These are phyloP conservation scores for Aphyosemion australe DNA, from an alignment of 2,113 vertebrate genomes.

Conservation along the genomic window DNA sequence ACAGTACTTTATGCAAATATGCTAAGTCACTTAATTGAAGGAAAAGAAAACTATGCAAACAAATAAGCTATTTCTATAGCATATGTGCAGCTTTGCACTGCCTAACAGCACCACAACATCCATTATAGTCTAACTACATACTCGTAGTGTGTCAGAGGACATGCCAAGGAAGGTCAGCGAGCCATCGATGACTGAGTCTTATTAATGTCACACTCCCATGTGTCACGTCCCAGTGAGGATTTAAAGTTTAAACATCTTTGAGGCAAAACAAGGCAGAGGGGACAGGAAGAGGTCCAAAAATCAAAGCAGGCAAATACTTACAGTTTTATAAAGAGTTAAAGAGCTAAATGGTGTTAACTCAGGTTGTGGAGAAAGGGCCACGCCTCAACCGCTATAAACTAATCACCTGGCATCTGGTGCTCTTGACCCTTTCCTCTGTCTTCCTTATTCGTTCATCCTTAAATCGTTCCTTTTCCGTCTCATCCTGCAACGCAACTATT, in stretches of 20 bases:
- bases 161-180: conserved; percentile 70
- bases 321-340: conserved; percentile 41
- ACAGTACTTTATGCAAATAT: conserved; percentile 68
- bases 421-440: background rate
- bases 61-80: conserved; percentile 72
- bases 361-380: background rate
- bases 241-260: conserved; percentile 65
- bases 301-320: conserved; percentile 69
- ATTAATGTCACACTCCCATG: conserved; percentile 59
- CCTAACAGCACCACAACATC: conserved; percentile 77
- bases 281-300: conserved; percentile 50
- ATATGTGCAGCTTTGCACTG: conserved; percentile 71
- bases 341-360: conserved; percentile 28
- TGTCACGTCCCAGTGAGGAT: conserved; percentile 49
- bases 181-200: conserved; percentile 46
- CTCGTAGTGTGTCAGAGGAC: conserved; percentile 70
- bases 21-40: conserved; percentile 70
- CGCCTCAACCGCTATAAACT: background rate
- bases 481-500: background rate
- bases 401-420: background rate
- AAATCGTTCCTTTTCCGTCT: no score
- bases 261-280: conserved; percentile 40
- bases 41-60: conserved; percentile 63
- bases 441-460: background rate
- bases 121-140: conserved; percentile 72